These are phyloP conservation scores for Paramacrobiotus metropolitanus DNA, from an alignment of 1,140 invertebrate species.

Conservation along the genomic window DNA sequence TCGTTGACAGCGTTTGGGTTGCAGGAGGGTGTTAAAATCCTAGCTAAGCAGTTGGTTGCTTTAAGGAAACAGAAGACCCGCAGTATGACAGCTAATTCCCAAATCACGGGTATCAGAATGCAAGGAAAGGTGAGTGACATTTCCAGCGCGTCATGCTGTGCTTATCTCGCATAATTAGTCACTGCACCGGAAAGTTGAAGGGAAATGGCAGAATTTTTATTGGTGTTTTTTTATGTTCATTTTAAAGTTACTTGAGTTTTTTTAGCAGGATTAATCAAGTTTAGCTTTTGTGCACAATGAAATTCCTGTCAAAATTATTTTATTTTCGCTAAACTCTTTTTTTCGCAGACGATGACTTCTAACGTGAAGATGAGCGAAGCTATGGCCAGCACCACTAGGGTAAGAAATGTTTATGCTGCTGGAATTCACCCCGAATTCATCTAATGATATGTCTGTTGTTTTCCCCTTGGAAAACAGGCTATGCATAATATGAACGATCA, in stretches of 20 bases:
- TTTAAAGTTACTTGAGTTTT: too few species aligned
- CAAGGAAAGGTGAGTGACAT: slow-evolving; percentile 37
- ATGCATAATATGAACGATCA: slow-evolving; percentile 67
- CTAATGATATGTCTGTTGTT: too few species aligned
- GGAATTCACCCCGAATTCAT: too few species aligned
- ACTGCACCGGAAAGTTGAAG: too few species aligned
- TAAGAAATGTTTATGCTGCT: too few species aligned
- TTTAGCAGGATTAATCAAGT: too few species aligned
- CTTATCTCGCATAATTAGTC: too few species aligned
- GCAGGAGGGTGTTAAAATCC: slow-evolving; percentile 34
- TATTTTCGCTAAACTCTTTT: slow-evolving; percentile 8
- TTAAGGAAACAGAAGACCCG: slow-evolving; percentile 64
- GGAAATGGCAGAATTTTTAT: too few species aligned
- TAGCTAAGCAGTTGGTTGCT: slow-evolving; percentile 68
- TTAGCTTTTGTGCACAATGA: too few species aligned
- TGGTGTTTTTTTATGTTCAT: too few species aligned
- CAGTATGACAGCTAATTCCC: slow-evolving; percentile 42
- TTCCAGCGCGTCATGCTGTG: too few species aligned
- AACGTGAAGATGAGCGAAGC: slow-evolving; percentile 59
- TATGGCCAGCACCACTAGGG: slow-evolving; percentile 55
- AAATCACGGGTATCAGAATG: slow-evolving; percentile 47
- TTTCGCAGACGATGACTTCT: slow-evolving; percentile 47
- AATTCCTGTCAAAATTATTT: slow-evolving; percentile 3
- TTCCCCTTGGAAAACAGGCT: too few species aligned
- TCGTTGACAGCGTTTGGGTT: slow-evolving; percentile 7